Conservation (phyloP, 2,888 invertebrate species). For the Caradrina clavipalpis region DNA sequence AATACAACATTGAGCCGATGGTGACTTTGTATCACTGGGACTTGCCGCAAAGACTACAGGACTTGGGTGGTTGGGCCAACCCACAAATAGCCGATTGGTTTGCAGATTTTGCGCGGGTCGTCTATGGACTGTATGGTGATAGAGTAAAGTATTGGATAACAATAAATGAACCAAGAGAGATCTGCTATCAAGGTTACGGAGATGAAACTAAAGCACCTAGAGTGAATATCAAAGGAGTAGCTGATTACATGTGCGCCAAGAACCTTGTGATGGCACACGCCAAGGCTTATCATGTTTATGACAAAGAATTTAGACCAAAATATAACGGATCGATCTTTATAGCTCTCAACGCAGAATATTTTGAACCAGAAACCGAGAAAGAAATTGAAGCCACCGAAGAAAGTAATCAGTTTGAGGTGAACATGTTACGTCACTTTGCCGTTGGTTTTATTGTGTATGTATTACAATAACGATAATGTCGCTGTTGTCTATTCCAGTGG, state of each 20-base stretch:
- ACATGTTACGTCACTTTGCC: background rate
- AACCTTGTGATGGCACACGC: constrained; percentile 90
- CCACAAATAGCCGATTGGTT: constrained; percentile 84
- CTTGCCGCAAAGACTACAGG: constrained; percentile 86
- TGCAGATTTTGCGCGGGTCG: constrained; percentile 82
- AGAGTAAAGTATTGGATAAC: constrained; percentile 89
- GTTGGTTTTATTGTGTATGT: no score
- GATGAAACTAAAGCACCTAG: constrained; percentile 69
- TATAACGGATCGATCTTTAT: constrained; percentile 72
- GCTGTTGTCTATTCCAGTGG: constrained; percentile 73
- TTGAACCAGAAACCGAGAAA: constrained; percentile 81
- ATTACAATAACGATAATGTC: background rate
- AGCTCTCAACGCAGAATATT: constrained; percentile 71
- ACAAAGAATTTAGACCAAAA: constrained; percentile 79
- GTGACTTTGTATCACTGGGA: constrained; percentile 90
- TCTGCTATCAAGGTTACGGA: constrained; percentile 84
- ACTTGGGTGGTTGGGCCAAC: constrained; percentile 89
- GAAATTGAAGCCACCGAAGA: constrained; percentile 85
- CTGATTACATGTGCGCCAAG: constrained; percentile 86
- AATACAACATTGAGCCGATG: constrained; percentile 91
- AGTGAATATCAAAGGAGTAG: constrained; percentile 76
- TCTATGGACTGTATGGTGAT: constrained; percentile 84
- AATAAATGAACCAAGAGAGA: constrained; percentile 88
- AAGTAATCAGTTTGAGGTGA: constrained; percentile 85
- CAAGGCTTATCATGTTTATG: constrained; percentile 85